These are phyloP conservation scores for Hapalemur alaotrensis DNA, from an alignment of 2,797 vertebrate genomes.

Conservation along the genomic window DNA sequence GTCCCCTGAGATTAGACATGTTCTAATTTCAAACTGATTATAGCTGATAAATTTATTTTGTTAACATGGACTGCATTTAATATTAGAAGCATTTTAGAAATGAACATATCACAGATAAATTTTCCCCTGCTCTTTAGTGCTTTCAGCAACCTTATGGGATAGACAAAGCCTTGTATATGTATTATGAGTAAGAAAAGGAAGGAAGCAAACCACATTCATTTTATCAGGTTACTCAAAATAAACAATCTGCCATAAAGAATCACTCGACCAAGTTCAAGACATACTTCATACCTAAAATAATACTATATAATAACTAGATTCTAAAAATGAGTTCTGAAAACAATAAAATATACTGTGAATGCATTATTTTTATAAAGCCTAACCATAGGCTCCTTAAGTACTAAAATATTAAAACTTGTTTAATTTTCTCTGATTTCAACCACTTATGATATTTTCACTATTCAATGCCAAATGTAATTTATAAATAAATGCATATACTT, in stretches of 20 bases:
- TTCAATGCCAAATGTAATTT: neutral
- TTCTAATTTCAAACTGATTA: neutral
- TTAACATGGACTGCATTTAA: neutral
- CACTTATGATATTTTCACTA: neutral
- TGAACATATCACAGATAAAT: neutral
- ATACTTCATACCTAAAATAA: neutral
- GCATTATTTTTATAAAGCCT: neutral
- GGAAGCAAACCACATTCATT: neutral
- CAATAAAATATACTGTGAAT: neutral
- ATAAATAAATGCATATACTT: neutral
- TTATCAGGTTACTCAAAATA: neutral
- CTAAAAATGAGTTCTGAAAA: conserved; percentile 14
- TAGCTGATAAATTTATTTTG: neutral
- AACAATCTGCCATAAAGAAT: neutral
- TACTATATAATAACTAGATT: neutral
- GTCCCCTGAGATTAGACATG: neutral
- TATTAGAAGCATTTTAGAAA: conserved; percentile 14
- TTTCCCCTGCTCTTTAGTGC: neutral
- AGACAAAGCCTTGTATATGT: neutral
- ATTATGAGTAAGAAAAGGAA: neutral
- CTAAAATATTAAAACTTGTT: conserved; percentile 28
- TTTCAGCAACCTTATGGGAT: neutral
- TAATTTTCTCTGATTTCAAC: conserved; percentile 4
- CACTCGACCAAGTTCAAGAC: neutral
- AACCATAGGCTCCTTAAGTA: neutral